Base-by-base conservation (phyloP, 2,113 vertebrate species). In the Sylvietta virens region DNA sequence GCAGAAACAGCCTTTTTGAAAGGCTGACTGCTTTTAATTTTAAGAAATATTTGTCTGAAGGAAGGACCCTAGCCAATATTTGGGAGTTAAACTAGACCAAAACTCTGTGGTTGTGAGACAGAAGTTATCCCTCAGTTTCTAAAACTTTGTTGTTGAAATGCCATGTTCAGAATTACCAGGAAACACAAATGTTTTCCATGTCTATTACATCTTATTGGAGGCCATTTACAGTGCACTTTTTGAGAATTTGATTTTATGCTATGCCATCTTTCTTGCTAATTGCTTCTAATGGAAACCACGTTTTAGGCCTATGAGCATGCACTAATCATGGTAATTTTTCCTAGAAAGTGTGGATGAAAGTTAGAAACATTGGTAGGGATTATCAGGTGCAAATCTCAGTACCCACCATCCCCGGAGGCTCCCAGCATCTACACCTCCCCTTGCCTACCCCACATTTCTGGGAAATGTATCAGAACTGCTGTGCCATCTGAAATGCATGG, bases 201-300 rank as follows among this genome's bases (percentile, higher is more conserved):
- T 92, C 91, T 96, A 27, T 92, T 83, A 33, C 60, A 94, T 88
- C 76, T 56, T 72, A 28, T 20, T 94, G 88, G 87, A 70, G 58
- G 7, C 47, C 2, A 6, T 86, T 96, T 91, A 76, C 48, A 93
- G 47, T 17, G 19, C 78, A 69, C 62, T 92, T 53, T 88, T 83
- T 83, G 83, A 79, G 91, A 92, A 58, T 87, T 73, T 37, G 18
- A 84, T 93, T 96, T 86, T 88, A 60, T 61, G 28, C 58, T 90
- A 40, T 91, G 76, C 85, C 26, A 35, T 86, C 92, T 84, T 95
- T 97, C 35, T 92, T 97, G 94, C 79, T 96, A 96, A 91, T 84
- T 94, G 76, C 60, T 86, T 31, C 50, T 81, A 84, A 56, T 60
- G 16, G 72, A 87, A 94, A 64, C 62, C 51, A 64, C 67, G 44